Evolutionary conservation across 2,113 vertebrate species (phyloP), one percentile per base, ranked within the genome.

Genomic region (Pimephales promelas): DNA sequence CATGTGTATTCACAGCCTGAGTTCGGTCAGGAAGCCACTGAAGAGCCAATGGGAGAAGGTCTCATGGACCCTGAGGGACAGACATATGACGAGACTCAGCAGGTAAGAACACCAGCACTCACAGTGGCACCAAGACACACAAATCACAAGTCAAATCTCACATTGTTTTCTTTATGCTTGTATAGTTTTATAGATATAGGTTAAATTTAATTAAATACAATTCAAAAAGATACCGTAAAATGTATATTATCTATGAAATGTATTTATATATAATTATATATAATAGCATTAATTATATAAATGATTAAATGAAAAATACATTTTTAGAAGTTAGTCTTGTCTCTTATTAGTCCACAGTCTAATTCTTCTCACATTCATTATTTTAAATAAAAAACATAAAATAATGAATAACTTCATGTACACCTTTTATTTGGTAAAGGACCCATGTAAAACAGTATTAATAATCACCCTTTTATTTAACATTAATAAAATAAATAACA

Each of bases 21-120:
- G 87, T 95, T 97, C 87, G 97, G 95, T 84, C 97, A 99, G 93
- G 98, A 99, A 93, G 98, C 96, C 86, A 96, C 93, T 78, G 97
- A 99, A 91, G 97, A 96, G 82, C 93, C 95, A 0, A 94, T 97
- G 92, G 97, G 95, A 0, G 96, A 97, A 83, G 96, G 92, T n/a
- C 93, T 97, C 93, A 94, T 97, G 95, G 95, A 97, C 88, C 94
- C 96, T 78, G 97, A 98, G 92, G 96, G 97, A 79, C 96, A 97
- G 88, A 95, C 93, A 92, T 98, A 99, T 87, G 96, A 98, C 86
- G 96, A 97, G 66, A 87, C 94, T 84, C 96, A 96, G 0, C 97
- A 98, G 98, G 98, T 99, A 91, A 94, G 90, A 62, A 70, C 49
- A 20, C 52, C n/a, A 68, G 45, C 54, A n/a, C 14, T 80, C 62